These are phyloP conservation scores for Corydoras sp. DNA, from an alignment of 2,113 vertebrate species.

Conservation along the genomic window DNA sequence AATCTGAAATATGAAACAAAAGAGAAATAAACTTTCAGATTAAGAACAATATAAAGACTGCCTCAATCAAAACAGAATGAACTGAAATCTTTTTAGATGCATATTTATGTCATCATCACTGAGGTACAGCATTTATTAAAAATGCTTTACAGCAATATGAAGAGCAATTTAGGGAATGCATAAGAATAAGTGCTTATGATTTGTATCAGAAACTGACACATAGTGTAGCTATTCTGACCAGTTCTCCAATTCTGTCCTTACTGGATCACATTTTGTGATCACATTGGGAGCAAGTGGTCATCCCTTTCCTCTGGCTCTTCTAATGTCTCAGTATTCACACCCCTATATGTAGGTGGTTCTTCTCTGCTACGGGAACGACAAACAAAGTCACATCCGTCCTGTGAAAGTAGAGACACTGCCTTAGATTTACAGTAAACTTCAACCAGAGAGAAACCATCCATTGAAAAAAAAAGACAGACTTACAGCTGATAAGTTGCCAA, in stretches of 20 bases:
- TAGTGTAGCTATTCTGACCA: not conserved
- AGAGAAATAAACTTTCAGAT: not conserved
- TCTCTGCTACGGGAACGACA: constrained; percentile 78
- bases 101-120: not conserved
- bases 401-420: not conserved
- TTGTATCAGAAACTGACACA: not conserved
- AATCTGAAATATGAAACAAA: not conserved
- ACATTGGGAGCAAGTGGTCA: constrained; percentile 93
- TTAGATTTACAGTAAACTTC: not conserved
- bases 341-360: constrained; percentile 74
- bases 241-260: not conserved
- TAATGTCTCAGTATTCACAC: constrained; percentile 75
- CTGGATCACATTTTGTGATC: constrained; percentile 49
- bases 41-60: not conserved
- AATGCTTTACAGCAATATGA: not conserved
- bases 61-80: not conserved
- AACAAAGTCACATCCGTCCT: constrained; percentile 97
- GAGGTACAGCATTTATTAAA: constrained; percentile 4
- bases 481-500: constrained; percentile 90
- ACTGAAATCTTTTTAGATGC: not conserved
- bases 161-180: constrained; percentile 16
- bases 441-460: not conserved
- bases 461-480: not conserved
- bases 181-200: constrained; percentile 14
- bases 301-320: constrained; percentile 90